A percentile compares a stretch with the other conserved stretches of the same genome.
Conservation (phyloP, 2,888 invertebrate species). For the Dascillus cervinus region DNA sequence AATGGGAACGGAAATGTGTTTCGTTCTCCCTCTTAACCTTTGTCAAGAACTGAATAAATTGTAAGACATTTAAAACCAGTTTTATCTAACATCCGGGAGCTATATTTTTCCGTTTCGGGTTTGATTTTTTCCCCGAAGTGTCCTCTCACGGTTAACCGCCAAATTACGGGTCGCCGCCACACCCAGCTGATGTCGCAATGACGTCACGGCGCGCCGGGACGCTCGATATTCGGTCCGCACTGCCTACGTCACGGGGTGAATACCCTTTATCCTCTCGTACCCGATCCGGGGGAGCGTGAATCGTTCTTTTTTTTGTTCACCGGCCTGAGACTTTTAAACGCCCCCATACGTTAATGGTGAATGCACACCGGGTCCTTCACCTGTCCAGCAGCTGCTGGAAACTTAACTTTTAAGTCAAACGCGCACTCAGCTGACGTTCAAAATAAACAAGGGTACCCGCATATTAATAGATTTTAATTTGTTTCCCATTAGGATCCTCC, state of each 20-base stretch:
- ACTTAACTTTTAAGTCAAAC: conserved; percentile 3
- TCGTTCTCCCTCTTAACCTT: no score
- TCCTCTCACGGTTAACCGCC: conserved; percentile 16
- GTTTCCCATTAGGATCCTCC: no score
- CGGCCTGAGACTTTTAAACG: conserved; percentile 8
- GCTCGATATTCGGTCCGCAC: conserved; percentile 34
- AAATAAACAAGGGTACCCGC: conserved; percentile 20
- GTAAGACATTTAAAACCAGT: background rate
- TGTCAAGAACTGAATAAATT: no score
- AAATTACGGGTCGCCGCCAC: conserved; percentile 30
- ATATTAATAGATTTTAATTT: no score
- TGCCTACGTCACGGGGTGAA: conserved; percentile 36
- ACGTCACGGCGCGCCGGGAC: conserved; percentile 38
- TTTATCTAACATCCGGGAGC: background rate
- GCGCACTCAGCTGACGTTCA: conserved; percentile 18
- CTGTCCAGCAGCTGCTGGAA: conserved; percentile 18
- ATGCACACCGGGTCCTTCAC: conserved; percentile 21
- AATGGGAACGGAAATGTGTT: conserved; percentile 10
- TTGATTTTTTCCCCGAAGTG: conserved; percentile 7
- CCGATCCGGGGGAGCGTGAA: no score
- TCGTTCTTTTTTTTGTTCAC: conserved; percentile 4
- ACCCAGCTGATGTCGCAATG: conserved; percentile 41
- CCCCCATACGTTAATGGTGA: conserved; percentile 8
- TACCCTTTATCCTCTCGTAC: conserved; percentile 19
- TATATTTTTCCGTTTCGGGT: background rate